Base-by-base conservation (phyloP, 2,888 invertebrate species). In the Poecilobothrus nobilitatus region DNA sequence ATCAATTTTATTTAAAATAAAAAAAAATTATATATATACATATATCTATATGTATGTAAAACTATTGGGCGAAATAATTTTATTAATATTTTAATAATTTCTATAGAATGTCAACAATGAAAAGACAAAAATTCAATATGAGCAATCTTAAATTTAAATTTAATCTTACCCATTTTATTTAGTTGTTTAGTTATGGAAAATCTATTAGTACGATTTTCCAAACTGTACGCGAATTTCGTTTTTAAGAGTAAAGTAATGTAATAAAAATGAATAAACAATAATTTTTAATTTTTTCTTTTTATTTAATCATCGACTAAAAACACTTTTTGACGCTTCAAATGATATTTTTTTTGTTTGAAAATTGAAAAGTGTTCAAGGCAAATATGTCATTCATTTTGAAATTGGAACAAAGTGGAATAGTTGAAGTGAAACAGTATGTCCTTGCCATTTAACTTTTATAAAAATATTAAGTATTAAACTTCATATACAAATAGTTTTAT, bases 281-380 rank as follows among this genome's bases (percentile, higher is more conserved):
- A 18, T 53, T 53, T 53, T 53, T 53, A 53, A 53, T 53, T 53
- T 53, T 41, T 27, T 27, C 27, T 27, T 41, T 53, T 53, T 53
- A 53, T 53, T 53, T 53, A 53, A 53, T 53, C 53, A 53, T 53
- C 53, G 53, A 53, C 53, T 53, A 53, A 53, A 53, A 53, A 53
- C 53, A 53, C 53, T 53, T 53, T 53, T 53, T 53, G 53, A 53
- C 53, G 53, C 53, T 53, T 53, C 53, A 18, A 53, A n/a, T 41
- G 53, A 53, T 53, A 53, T 53, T 53, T 53, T 53, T 41, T 18
- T 53, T 53, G 37, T 37, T 37, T 37, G 37, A 37, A 37, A 37
- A 37, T 1, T 37, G 53, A 15, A 3, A 27, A 41, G 15, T 41
- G 18, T 18, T 53, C 53, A 53, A 18, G 53, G 15, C 15, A 53